Percentiles rank a stretch among this genome's conserved stretches.
Conservation (phyloP, 2,888 invertebrate species). For the Melinopterus prodromus region DNA sequence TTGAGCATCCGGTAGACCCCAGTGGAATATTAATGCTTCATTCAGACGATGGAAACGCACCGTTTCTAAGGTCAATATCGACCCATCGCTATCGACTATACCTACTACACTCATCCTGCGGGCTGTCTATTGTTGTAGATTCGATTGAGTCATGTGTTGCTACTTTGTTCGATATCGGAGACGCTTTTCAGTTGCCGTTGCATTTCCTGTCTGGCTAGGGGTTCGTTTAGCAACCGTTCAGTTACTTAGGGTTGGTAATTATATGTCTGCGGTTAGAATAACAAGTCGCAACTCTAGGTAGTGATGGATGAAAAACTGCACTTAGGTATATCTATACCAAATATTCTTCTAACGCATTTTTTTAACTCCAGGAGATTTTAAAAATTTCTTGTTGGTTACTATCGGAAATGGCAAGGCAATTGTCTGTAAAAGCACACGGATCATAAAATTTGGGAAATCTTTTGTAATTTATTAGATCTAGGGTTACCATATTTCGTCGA, state of each 20-base stretch:
- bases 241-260: neutral
- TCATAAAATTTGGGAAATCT: no score
- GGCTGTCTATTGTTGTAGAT: neutral
- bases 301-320: neutral
- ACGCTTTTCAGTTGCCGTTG: neutral
- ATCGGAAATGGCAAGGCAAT: no score
- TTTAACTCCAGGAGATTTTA: no score
- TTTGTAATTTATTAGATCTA: no score
- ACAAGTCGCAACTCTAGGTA: neutral
- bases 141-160: neutral
- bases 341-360: no score
- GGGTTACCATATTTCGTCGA: no score
- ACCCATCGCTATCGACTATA: neutral
- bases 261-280: neutral
- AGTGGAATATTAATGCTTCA: neutral
- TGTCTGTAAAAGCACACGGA: no score
- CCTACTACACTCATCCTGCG: neutral
- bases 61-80: slow-evolving; percentile 4
- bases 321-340: neutral
- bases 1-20: neutral
- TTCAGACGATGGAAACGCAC: neutral
- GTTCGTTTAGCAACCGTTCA: neutral
- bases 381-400: no score
- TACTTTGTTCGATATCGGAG: neutral
- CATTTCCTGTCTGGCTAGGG: neutral